Percentiles rank a stretch among this genome's conserved stretches.
Conservation (phyloP, 2,113 vertebrate genomes). For the Sakesphorus luctuosus region DNA sequence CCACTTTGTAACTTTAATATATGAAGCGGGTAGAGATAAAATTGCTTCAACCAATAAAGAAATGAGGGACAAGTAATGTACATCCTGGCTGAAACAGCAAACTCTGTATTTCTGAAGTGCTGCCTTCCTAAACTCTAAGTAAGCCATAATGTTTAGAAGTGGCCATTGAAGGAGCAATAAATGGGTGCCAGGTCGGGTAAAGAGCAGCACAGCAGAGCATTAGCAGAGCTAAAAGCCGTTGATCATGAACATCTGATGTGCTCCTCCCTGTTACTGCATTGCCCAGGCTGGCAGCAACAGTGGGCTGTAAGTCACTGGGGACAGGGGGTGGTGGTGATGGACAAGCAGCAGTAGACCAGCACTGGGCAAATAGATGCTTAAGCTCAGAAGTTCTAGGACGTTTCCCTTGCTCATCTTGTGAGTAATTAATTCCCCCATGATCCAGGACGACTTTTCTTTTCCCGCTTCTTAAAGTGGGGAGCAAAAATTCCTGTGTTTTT, state of each 20-base stretch:
- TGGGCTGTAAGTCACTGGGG: background rate
- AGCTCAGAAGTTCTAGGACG: slow-evolving; percentile 7
- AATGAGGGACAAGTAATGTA: background rate
- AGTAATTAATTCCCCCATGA: background rate
- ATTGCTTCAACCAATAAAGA: background rate
- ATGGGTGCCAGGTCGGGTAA: slow-evolving; percentile 45
- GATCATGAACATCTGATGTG: background rate
- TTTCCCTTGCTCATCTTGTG: background rate
- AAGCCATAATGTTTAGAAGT: slow-evolving; percentile 46
- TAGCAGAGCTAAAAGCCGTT: slow-evolving; percentile 10
- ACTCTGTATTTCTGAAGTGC: background rate
- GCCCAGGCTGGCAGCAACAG: background rate
- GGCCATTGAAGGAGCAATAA: slow-evolving; percentile 38
- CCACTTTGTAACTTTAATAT: background rate
- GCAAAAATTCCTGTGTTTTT: background rate
- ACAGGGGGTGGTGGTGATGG: rapidly evolving
- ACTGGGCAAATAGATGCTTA: background rate
- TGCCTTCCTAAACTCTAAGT: slow-evolving; percentile 38
- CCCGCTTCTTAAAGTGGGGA: background rate
- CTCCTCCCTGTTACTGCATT: background rate
- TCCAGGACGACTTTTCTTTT: background rate
- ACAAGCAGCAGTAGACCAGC: background rate
- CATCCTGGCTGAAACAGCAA: background rate
- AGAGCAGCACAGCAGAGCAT: background rate
- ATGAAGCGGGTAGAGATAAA: background rate